Evolutionary conservation across 2,888 invertebrate species (phyloP).

Genomic region (Tupiocoris notatus): DNA sequence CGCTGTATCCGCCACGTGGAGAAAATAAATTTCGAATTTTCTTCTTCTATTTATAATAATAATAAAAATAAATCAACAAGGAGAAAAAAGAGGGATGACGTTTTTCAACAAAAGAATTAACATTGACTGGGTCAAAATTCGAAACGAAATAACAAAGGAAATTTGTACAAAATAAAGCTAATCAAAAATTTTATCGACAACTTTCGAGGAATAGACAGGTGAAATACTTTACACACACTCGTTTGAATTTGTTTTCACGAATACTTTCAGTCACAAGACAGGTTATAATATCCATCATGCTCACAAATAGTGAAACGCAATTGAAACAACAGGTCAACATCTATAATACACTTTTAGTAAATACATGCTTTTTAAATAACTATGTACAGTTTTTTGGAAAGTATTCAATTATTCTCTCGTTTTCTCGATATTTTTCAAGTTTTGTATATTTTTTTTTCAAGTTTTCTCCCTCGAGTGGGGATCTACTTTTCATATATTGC

Average conservation of each 20-base stretch:
- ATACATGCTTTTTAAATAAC: constrained; percentile 44
- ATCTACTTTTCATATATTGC: constrained; percentile 42
- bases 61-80: constrained; percentile 19
- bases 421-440: constrained; percentile 20
- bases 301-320: constrained; percentile 48
- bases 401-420: constrained; percentile 34
- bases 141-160: constrained; percentile 30
- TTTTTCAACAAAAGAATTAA: constrained; percentile 33
- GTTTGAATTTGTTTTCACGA: constrained; percentile 22
- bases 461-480: constrained; percentile 3
- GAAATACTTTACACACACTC: constrained; percentile 27
- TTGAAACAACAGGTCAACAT: constrained; percentile 48
- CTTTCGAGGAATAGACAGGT: constrained; percentile 27
- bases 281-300: constrained; percentile 43
- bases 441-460: constrained; percentile 27
- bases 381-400: constrained; percentile 52
- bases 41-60: not conserved
- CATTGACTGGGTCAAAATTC: constrained; percentile 32
- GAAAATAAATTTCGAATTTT: not conserved
- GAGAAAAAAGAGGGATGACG: not conserved
- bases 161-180: constrained; percentile 13
- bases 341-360: constrained; percentile 49
- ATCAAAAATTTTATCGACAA: constrained; percentile 27
- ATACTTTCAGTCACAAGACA: constrained; percentile 47
- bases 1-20: not conserved